Base-by-base conservation (phyloP, 2,888 invertebrate genomes). In the Ommatoiulus sabulosus region DNA sequence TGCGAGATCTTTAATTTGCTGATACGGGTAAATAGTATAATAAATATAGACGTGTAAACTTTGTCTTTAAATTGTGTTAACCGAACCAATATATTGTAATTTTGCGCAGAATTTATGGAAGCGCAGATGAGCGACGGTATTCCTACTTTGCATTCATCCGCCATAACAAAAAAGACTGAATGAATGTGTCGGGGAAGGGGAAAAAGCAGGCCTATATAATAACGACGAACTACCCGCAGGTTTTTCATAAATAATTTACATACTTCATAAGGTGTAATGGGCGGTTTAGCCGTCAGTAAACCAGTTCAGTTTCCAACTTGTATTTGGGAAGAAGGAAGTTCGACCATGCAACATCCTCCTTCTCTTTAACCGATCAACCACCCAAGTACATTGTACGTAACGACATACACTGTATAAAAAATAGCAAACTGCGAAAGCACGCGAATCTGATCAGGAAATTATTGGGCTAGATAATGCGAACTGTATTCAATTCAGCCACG, bases 371-470 rank as follows among this genome's bases (percentile, higher is more conserved):
- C 72, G 72, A 72, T 72, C 72, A 72, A 8, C 72, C 24, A 20
- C 72, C n/a, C 72, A 8, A 72, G 63, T 63, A 63, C 52, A 52
- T 35, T 35, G 35, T 35, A 35, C 35, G 35, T 35, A 35, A 35
- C 35, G 35, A 46, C 46, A 10, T 63, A 63, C 63, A 20, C 4
- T 20, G 3, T n/a, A 63, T 4, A 72, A 72, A 72, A 63, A 63
- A 63, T 17, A n/a, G 10, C 72, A 72, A 24, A 24, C 17, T 63
- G 3, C 8, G 63, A 63, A 63, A 63, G 63, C 63, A 63, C 63
- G 63, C 63, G 57, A n/a, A 72, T 72, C 72, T n/a, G 72, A 63
- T 63, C 63, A 63, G 72, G 72, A 72, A 72, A n/a, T 72, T 72
- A 72, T 72, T 24, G 24, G 24, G 24, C 72, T 10, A 57, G 57